Evolutionary conservation across 92 coral and sea anemone genomes (phyloP).

Genomic region (Paramuricea clavata): DNA sequence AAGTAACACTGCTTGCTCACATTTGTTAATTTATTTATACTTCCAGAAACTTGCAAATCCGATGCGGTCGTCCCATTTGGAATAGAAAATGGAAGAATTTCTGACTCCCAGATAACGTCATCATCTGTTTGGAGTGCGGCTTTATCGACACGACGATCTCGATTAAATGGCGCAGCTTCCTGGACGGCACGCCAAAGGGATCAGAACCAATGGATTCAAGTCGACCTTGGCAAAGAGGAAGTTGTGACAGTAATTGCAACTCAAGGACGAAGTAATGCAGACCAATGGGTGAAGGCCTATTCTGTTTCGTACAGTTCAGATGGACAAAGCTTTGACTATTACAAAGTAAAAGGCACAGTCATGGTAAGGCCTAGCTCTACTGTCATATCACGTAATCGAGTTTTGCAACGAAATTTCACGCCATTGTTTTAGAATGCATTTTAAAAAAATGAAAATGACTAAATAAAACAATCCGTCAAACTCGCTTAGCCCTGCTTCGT

Average conservation of each 20-base stretch:
- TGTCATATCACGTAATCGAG: too few species aligned
- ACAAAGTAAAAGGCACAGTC: slow-evolving; percentile 73
- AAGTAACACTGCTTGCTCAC: too few species aligned
- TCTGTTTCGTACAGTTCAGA: slow-evolving; percentile 72
- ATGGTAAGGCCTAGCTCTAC: slow-evolving; percentile 77
- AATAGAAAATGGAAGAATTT: slow-evolving; percentile 77
- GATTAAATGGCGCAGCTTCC: slow-evolving; percentile 77
- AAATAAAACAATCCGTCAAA: too few species aligned
- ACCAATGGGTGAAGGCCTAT: slow-evolving; percentile 88
- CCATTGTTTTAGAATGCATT: too few species aligned
- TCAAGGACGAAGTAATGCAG: slow-evolving; percentile 83
- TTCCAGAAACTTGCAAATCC: too few species aligned
- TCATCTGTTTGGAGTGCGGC: slow-evolving; percentile 77
- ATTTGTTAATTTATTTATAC: too few species aligned
- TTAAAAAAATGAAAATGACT: too few species aligned
- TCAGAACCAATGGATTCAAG: slow-evolving; percentile 79
- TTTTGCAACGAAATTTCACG: too few species aligned
- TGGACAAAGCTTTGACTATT: slow-evolving; percentile 67
- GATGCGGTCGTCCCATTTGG: too few species aligned
- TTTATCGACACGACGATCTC: slow-evolving; percentile 74
- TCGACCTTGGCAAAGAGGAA: slow-evolving; percentile 68
- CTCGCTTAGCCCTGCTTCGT: too few species aligned
- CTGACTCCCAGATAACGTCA: slow-evolving; percentile 81
- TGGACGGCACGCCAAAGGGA: slow-evolving; percentile 82
- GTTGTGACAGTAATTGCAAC: slow-evolving; percentile 80